Evolutionary conservation across 2,888 invertebrate species (phyloP).

Genomic region (Sisyra nigra): DNA sequence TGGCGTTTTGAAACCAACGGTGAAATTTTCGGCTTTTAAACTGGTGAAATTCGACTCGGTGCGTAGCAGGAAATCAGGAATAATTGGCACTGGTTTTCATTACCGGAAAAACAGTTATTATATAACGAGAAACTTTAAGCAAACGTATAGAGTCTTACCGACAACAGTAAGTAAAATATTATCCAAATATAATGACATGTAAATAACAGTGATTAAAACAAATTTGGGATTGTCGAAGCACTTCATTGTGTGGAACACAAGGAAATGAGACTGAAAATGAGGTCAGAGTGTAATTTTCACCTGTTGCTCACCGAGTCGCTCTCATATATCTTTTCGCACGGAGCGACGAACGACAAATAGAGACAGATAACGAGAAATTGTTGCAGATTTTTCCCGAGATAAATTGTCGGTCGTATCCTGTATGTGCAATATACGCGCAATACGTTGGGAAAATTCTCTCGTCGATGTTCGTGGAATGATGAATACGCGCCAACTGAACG

Average conservation of each 20-base stretch:
- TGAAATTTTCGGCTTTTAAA: background rate
- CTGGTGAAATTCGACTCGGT: constrained; percentile 26
- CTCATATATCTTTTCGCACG: no score
- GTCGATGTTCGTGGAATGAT: no score
- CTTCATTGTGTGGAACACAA: background rate
- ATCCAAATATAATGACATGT: constrained; percentile 64
- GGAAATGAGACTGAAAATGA: no score
- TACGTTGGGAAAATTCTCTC: no score
- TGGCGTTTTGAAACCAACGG: constrained; percentile 13
- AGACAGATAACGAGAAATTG: no score
- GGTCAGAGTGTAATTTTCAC: no score
- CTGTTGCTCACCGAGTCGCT: no score
- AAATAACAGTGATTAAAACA: constrained; percentile 40
- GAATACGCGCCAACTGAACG: no score
- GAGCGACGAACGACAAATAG: no score
- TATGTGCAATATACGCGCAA: no score
- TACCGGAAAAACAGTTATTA: background rate
- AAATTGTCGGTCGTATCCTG: no score
- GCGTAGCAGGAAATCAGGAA: constrained; percentile 56
- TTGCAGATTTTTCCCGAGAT: no score
- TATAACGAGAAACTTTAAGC: background rate
- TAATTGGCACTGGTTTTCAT: constrained; percentile 51
- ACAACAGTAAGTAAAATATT: constrained; percentile 78
- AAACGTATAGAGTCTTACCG: constrained; percentile 41
- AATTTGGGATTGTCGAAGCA: constrained; percentile 19